Evolutionary conservation across 2,113 vertebrate genomes (phyloP).

Genomic region (Amphiprion ocellaris): DNA sequence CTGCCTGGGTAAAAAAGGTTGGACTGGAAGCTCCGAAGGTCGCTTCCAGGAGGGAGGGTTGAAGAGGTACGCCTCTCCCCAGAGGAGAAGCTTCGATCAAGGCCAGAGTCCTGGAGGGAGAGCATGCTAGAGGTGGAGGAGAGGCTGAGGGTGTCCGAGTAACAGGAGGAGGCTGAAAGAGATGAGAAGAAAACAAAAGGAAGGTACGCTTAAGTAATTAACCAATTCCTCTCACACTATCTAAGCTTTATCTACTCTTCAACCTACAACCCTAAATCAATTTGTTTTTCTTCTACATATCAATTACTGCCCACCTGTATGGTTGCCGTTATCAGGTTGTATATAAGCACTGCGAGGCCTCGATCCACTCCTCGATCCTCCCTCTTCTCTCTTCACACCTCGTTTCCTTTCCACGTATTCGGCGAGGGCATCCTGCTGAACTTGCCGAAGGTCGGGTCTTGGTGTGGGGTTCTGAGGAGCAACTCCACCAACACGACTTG

Average conservation of each 20-base stretch:
- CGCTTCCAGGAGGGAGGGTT: slow-evolving; percentile 72
- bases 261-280: no score
- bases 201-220: neutral
- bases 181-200: neutral
- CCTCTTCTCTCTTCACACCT: slow-evolving; percentile 68
- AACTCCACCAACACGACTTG: slow-evolving; percentile 40
- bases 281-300: no score
- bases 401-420: slow-evolving; percentile 94
- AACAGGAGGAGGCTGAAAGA: slow-evolving; percentile 32
- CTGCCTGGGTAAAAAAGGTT: slow-evolving; percentile 74
- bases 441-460: slow-evolving; percentile 89
- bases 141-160: slow-evolving; percentile 83
- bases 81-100: slow-evolving; percentile 48
- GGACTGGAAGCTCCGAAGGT: slow-evolving; percentile 63
- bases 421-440: slow-evolving; percentile 91
- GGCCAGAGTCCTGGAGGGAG: slow-evolving; percentile 88
- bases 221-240: neutral
- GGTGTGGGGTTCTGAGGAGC: slow-evolving; percentile 80
- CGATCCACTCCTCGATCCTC: slow-evolving; percentile 54
- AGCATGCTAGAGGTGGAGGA: slow-evolving; percentile 88
- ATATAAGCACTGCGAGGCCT: slow-evolving; percentile 85
- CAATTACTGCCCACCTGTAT: slow-evolving; percentile 41
- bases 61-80: slow-evolving; percentile 62
- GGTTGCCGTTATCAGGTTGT: slow-evolving; percentile 60
- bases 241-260: no score